Evolutionary conservation across 2,113 vertebrate species (phyloP).

Genomic region (Ailuropoda melanoleuca): DNA sequence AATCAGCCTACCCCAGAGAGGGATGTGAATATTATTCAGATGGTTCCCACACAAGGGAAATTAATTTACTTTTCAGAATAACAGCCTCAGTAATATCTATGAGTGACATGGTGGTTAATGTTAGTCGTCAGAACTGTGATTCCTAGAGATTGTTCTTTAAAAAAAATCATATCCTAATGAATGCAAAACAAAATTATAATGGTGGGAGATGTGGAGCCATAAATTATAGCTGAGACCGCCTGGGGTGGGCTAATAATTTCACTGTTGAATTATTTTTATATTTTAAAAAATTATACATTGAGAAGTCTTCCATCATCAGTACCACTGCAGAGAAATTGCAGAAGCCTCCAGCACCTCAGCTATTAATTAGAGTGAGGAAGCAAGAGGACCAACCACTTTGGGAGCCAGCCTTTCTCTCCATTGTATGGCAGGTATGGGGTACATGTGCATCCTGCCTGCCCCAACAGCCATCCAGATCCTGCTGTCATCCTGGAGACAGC

Average conservation of each 20-base stretch:
- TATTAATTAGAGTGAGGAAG: not conserved
- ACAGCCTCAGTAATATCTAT: slow-evolving; percentile 5
- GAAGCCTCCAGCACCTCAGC: no score
- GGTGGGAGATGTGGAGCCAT: not conserved
- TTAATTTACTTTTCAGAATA: slow-evolving; percentile 52
- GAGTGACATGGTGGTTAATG: slow-evolving; percentile 42
- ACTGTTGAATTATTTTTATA: slow-evolving; percentile 35
- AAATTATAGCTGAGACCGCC: slow-evolving; percentile 44
- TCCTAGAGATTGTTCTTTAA: slow-evolving; percentile 25
- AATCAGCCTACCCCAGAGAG: not conserved
- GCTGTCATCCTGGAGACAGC: no score
- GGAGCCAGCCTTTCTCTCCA: not conserved
- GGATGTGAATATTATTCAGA: not conserved
- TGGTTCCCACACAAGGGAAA: slow-evolving; percentile 23
- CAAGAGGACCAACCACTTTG: not conserved
- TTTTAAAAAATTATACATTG: not conserved
- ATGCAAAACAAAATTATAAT: slow-evolving; percentile 46
- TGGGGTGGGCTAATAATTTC: slow-evolving; percentile 34
- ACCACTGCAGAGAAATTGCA: not conserved
- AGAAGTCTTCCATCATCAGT: not conserved
- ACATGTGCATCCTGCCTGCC: not conserved
- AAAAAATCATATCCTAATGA: slow-evolving; percentile 34
- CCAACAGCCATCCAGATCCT: not conserved
- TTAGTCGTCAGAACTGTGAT: slow-evolving; percentile 2
- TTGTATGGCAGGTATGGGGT: not conserved